A percentile compares a stretch with the other conserved stretches of the same genome.
These are phyloP conservation scores for Porites lobata DNA, from an alignment of 92 coral and sea anemone genomes.

Conservation along the genomic window DNA sequence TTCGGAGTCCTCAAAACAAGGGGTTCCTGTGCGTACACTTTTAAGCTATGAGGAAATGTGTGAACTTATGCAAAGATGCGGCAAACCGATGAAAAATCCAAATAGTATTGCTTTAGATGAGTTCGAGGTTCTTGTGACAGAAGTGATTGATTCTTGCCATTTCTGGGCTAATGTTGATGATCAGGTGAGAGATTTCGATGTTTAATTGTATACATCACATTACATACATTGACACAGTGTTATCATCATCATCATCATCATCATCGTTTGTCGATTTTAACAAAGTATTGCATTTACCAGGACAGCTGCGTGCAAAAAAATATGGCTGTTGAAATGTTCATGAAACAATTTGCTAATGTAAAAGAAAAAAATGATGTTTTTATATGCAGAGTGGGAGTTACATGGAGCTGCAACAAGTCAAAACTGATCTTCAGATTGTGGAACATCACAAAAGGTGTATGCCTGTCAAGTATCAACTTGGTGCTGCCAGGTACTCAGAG, in stretches of 20 bases:
- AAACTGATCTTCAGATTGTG: constrained; percentile 53
- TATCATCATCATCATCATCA: too few relatives aligned
- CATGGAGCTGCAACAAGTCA: constrained; percentile 46
- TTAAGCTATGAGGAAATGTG: constrained; percentile 24
- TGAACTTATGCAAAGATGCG: constrained; percentile 7
- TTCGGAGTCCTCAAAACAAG: not conserved
- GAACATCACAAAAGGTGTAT: constrained; percentile 6
- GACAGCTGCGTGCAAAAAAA: not conserved
- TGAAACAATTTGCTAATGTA: too few relatives aligned
- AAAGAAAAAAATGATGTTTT: too few relatives aligned
- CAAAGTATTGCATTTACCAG: too few relatives aligned
- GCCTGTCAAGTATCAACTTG: constrained; percentile 73
- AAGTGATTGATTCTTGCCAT: constrained; percentile 83
- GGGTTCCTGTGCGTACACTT: not conserved
- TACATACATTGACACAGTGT: too few relatives aligned
- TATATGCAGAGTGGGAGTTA: constrained; percentile 74
- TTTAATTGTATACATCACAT: too few relatives aligned
- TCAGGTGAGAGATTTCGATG: constrained; percentile 60
- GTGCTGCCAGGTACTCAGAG: constrained; percentile 83
- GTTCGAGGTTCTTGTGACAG: constrained; percentile 86
- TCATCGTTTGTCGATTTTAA: too few relatives aligned
- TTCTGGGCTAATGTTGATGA: constrained; percentile 92
- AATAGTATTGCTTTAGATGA: constrained; percentile 41
- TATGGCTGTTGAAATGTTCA: too few relatives aligned
- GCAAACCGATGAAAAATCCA: constrained; percentile 14